Evolutionary conservation across 2,797 vertebrate species (phyloP).

Genomic region (Sebastes glaucus): DNA sequence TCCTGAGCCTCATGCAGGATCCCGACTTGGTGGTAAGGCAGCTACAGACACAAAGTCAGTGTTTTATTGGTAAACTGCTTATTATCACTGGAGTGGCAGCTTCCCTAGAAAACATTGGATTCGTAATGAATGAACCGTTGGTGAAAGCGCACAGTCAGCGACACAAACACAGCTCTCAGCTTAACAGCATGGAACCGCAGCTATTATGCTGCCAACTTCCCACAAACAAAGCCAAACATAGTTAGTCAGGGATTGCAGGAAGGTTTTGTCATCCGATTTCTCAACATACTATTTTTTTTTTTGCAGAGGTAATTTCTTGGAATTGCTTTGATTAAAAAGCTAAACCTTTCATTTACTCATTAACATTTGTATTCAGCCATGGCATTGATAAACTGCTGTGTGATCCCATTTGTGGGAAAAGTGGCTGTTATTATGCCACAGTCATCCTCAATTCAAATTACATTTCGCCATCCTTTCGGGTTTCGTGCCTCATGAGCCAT

Average conservation of each 20-base stretch:
- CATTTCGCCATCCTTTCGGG: not conserved
- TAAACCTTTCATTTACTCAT: not conserved
- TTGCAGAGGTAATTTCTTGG: not conserved
- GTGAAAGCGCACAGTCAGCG: slow-evolving; percentile 27
- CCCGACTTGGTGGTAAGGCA: slow-evolving; percentile 93
- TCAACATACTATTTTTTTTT: not conserved
- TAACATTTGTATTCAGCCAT: not conserved
- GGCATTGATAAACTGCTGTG: not conserved
- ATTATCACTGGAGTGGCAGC: not conserved
- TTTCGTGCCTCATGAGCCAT: slow-evolving; percentile 22
- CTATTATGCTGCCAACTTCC: slow-evolving; percentile 14
- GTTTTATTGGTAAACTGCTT: not conserved
- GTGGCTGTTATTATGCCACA: not conserved
- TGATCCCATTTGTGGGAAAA: slow-evolving; percentile 10
- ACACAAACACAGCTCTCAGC: slow-evolving; percentile 30
- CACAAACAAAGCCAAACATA: slow-evolving; percentile 11
- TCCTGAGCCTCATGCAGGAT: slow-evolving; percentile 94
- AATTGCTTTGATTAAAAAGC: slow-evolving; percentile 1
- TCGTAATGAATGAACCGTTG: slow-evolving; percentile 10
- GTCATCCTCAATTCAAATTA: slow-evolving; percentile 21
- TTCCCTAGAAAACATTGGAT: slow-evolving; percentile 10
- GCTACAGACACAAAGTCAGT: not conserved
- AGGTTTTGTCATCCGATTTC: not conserved
- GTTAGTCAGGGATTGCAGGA: not conserved
- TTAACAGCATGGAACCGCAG: slow-evolving; percentile 28